Percentiles rank a stretch among this genome's conserved stretches.
Conservation (phyloP, 2,888 invertebrate genomes). For the Epistrophella euchroma region DNA sequence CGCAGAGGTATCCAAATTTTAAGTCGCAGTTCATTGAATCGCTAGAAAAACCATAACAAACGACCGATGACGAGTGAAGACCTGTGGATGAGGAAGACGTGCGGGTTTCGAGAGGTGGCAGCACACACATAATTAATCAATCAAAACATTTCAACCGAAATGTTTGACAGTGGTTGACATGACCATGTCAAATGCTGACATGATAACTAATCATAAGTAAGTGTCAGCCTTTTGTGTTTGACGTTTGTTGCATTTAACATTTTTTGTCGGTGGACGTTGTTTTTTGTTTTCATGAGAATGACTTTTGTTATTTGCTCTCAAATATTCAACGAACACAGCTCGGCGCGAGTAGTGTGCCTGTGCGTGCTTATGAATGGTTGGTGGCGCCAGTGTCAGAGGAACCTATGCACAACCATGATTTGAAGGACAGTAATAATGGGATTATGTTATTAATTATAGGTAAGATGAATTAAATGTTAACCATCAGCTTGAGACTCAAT, state of each 20-base stretch:
- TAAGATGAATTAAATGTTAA: conserved; percentile 42
- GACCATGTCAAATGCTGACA: conserved; percentile 74
- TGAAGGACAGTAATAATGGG: conserved; percentile 61
- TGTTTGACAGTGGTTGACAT: conserved; percentile 76
- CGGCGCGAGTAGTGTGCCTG: conserved; percentile 7
- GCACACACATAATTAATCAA: conserved; percentile 73
- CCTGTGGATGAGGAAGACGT: background rate
- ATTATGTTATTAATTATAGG: conserved; percentile 67
- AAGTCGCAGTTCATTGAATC: conserved; percentile 4
- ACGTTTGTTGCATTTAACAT: conserved; percentile 60
- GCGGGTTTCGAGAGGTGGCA: conserved; percentile 26
- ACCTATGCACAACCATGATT: conserved; percentile 27
- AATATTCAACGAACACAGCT: background rate
- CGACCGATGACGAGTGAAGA: background rate
- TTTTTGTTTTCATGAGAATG: conserved; percentile 11
- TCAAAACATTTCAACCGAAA: conserved; percentile 72
- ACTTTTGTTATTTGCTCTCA: conserved; percentile 43
- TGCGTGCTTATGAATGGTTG: conserved; percentile 47
- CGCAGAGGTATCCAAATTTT: conserved; percentile 31
- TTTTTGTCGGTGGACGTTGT: conserved; percentile 25
- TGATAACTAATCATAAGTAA: conserved; percentile 76
- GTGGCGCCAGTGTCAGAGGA: conserved; percentile 61
- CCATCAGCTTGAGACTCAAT: conserved; percentile 30
- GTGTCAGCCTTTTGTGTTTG: conserved; percentile 73
- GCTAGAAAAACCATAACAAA: conserved; percentile 24